Evolutionary conservation across 2,797 vertebrate species (phyloP).

Genomic region (Thunnus albacares): DNA sequence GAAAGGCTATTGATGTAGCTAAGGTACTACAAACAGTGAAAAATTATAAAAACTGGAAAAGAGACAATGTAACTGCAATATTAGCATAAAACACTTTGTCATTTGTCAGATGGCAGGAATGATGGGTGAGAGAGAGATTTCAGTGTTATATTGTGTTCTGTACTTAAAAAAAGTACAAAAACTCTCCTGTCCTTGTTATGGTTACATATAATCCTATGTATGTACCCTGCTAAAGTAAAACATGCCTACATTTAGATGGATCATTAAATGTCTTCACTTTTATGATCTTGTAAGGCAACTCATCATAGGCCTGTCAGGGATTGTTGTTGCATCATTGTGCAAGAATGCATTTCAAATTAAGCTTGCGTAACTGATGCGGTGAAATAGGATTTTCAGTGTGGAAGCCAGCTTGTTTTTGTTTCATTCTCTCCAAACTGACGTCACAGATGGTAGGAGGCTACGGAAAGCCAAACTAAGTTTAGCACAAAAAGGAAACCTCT

Average conservation of each 20-base stretch:
- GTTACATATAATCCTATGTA: not conserved
- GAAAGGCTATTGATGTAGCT: constrained; percentile 11
- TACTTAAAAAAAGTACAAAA: not conserved
- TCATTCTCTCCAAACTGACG: not conserved
- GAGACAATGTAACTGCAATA: not conserved
- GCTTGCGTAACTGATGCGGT: constrained; percentile 5
- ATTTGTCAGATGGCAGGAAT: not conserved
- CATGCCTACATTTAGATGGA: not conserved
- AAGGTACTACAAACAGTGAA: constrained; percentile 2
- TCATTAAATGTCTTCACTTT: not conserved
- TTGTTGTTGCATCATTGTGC: constrained; percentile 24
- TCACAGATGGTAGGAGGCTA: constrained; percentile 7
- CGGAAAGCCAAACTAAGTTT: constrained; percentile 26
- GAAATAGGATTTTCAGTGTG: constrained; percentile 30
- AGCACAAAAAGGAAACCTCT: constrained; percentile 7
- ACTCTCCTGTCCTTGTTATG: not conserved
- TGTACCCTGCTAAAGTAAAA: not conserved
- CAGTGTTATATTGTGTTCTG: not conserved
- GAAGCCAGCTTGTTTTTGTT: constrained; percentile 25
- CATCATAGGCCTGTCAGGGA: constrained; percentile 7
- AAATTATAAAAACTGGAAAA: not conserved
- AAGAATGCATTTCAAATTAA: constrained; percentile 8
- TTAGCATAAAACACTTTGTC: not conserved
- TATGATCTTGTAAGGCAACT: constrained; percentile 2
- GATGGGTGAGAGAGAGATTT: not conserved